Evolutionary conservation across 1,140 invertebrate species (phyloP).

Genomic region (Lordiphosa stackelbergi): DNA sequence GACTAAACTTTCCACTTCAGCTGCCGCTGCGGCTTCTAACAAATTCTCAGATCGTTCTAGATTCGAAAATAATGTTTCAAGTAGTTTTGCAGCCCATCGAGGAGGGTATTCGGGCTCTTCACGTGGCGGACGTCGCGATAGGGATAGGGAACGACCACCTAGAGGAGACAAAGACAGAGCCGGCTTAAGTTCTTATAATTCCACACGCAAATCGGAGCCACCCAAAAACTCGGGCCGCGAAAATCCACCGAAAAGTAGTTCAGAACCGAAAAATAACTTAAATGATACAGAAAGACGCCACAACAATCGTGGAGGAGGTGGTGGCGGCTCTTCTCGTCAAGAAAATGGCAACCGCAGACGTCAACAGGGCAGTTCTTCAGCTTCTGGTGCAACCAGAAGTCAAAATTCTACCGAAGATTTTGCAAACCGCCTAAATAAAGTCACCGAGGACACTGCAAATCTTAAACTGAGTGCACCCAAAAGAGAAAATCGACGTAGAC

Average conservation of each 20-base stretch:
- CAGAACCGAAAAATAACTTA: constrained; percentile 26
- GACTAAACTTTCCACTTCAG: constrained; percentile 4
- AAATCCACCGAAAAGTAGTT: constrained; percentile 12
- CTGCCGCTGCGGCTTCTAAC: neutral
- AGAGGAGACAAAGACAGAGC: constrained; percentile 23
- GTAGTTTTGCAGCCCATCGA: constrained; percentile 71
- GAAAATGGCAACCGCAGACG: constrained; percentile 57
- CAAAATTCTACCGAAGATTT: constrained; percentile 35
- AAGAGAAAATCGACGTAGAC: constrained; percentile 42
- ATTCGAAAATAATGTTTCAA: constrained; percentile 76
- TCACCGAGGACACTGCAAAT: constrained; percentile 54
- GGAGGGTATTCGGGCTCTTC: constrained; percentile 34
- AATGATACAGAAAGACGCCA: constrained; percentile 17
- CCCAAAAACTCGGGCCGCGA: constrained; percentile 32
- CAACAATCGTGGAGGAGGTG: constrained; percentile 30
- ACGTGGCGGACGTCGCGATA: constrained; percentile 33
- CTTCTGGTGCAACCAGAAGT: neutral
- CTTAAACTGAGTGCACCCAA: constrained; percentile 47
- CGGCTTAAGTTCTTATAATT: constrained; percentile 1
- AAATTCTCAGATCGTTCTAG: constrained; percentile 47
- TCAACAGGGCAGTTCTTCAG: constrained; percentile 20
- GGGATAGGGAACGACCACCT: constrained; percentile 34
- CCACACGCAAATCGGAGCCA: constrained; percentile 12
- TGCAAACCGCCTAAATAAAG: constrained; percentile 48
- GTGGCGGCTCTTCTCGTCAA: constrained; percentile 4